Evolutionary conservation across 2,888 invertebrate genomes (phyloP).

Genomic region (Entomobrya proxima): DNA sequence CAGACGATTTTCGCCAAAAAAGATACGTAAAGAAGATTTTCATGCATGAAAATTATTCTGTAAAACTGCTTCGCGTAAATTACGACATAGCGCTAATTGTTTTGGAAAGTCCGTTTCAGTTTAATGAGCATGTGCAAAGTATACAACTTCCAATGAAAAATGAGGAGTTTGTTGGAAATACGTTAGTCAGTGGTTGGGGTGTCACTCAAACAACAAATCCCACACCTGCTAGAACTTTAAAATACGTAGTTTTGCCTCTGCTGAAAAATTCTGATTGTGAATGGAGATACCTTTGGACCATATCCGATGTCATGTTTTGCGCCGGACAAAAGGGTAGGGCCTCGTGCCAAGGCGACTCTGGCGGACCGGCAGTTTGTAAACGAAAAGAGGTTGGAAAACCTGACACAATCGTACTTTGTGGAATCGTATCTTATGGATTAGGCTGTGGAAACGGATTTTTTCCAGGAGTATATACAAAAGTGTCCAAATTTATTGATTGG

Average conservation of each 20-base stretch:
- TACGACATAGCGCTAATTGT: not conserved
- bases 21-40: not conserved
- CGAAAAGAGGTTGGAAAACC: not conserved
- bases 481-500: not conserved
- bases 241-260: not conserved
- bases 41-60: not conserved
- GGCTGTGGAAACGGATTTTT: not conserved
- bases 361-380: not conserved
- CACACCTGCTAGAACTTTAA: not conserved
- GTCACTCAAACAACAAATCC: no score
- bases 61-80: no score
- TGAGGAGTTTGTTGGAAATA: not conserved
- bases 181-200: not conserved
- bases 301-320: not conserved
- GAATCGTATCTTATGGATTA: not conserved
- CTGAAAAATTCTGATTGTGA: not conserved
- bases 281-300: not conserved
- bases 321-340: not conserved
- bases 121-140: not conserved
- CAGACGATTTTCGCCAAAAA: not conserved
- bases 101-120: not conserved
- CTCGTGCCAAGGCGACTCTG: not conserved
- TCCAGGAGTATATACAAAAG: not conserved
- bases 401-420: not conserved
- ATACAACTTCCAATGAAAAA: not conserved